Conservation (phyloP, 2,888 invertebrate genomes). For the Creontiades dilutus region DNA sequence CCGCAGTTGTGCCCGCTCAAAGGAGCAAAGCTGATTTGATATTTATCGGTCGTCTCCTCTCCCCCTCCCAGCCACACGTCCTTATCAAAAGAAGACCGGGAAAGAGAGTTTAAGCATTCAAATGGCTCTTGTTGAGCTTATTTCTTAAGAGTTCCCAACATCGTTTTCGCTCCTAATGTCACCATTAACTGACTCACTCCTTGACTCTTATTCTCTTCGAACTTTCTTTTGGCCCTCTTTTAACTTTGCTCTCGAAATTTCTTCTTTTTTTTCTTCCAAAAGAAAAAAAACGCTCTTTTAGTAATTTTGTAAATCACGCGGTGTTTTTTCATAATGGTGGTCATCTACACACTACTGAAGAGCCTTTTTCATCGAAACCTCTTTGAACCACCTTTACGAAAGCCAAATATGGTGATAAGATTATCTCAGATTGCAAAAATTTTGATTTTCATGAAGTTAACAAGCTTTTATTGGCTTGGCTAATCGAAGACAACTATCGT, state of each 20-base stretch:
- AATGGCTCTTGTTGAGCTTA: slow-evolving; percentile 55
- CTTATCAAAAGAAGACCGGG: slow-evolving; percentile 46
- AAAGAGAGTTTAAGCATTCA: slow-evolving; percentile 46
- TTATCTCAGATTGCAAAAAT: too few relatives aligned
- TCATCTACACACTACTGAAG: too few relatives aligned
- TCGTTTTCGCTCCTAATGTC: slow-evolving; percentile 16
- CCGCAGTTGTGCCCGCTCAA: slow-evolving; percentile 10
- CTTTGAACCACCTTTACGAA: too few relatives aligned
- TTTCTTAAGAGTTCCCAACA: slow-evolving; percentile 20
- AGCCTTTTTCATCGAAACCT: too few relatives aligned
- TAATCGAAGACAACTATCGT: too few relatives aligned
- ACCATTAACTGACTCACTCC: slow-evolving; percentile 46
- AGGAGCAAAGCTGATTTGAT: slow-evolving; percentile 45
- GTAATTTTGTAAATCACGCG: neutral
- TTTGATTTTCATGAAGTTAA: too few relatives aligned
- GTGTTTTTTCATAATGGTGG: neutral
- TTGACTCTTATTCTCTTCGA: neutral
- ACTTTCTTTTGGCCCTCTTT: slow-evolving; percentile 1
- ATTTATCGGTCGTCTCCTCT: slow-evolving; percentile 31
- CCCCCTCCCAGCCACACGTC: neutral
- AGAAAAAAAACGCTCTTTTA: neutral
- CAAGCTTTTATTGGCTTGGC: too few relatives aligned
- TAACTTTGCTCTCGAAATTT: slow-evolving; percentile 7
- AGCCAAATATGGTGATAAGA: too few relatives aligned
- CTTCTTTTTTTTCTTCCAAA: neutral